Evolutionary conservation across 2,888 invertebrate genomes (phyloP).

Genomic region (Odontothrips loti): DNA sequence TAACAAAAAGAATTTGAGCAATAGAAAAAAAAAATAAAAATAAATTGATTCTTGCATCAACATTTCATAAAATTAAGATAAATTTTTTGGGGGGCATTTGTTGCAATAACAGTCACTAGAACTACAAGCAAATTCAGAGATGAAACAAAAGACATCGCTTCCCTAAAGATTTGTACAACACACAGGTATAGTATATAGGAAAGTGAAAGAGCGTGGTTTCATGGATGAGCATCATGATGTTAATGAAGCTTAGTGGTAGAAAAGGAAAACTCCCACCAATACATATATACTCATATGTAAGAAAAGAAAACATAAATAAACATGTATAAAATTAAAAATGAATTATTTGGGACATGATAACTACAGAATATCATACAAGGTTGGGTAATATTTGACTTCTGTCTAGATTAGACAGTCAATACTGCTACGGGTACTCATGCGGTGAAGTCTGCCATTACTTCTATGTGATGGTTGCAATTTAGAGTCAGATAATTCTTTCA

Average conservation of each 20-base stretch:
- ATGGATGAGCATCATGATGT: not conserved
- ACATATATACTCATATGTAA: not conserved
- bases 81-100: too few relatives aligned
- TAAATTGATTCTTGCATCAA: too few relatives aligned
- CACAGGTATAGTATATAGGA: too few relatives aligned
- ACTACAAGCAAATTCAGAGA: not conserved
- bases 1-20: too few relatives aligned
- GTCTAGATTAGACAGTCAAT: not conserved
- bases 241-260: not conserved
- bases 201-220: too few relatives aligned
- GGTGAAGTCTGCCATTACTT: slow-evolving; percentile 5
- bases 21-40: too few relatives aligned
- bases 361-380: not conserved
- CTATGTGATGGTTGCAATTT: slow-evolving; percentile 12
- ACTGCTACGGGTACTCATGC: slow-evolving; percentile 13
- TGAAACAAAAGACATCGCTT: too few relatives aligned
- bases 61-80: too few relatives aligned
- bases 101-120: not conserved
- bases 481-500: not conserved
- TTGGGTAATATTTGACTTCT: not conserved
- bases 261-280: not conserved
- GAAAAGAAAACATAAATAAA: not conserved
- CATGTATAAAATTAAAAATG: not conserved
- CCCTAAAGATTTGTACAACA: too few relatives aligned
- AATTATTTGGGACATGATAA: not conserved